phyloP scores from a whole-genome alignment of 2,888 invertebrate genomes.

The Macaria notata region DNA sequence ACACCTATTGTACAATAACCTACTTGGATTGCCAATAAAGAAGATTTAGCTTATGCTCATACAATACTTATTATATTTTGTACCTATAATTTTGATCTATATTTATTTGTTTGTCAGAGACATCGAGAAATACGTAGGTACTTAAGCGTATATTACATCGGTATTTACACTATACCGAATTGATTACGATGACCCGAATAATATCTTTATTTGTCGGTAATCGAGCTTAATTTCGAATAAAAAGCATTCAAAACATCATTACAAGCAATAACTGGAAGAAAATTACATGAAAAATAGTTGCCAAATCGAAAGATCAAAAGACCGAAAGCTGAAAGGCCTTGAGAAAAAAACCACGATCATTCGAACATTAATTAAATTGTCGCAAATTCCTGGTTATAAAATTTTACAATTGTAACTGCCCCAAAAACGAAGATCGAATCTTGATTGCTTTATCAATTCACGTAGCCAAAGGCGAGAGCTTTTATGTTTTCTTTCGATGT shows the following conservation, averaged over 20 bases:
- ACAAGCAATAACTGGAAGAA: conserved; percentile 49
- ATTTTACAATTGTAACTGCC: conserved; percentile 55
- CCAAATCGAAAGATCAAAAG: conserved; percentile 27
- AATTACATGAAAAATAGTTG: conserved; percentile 46
- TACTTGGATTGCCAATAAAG: background rate
- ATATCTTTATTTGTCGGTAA: conserved; percentile 8
- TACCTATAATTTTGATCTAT: too few relatives aligned
- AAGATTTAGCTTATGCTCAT: too few relatives aligned
- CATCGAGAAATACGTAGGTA: too few relatives aligned
- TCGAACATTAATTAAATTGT: conserved; percentile 48
- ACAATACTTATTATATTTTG: too few relatives aligned
- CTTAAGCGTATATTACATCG: too few relatives aligned
- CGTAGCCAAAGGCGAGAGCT: conserved; percentile 20
- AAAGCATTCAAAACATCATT: conserved; percentile 44
- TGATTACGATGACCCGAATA: background rate
- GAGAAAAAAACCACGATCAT: background rate
- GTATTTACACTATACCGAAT: too few relatives aligned
- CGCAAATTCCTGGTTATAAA: conserved; percentile 70
- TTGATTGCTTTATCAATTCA: conserved; percentile 40
- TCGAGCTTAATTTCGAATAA: conserved; percentile 3
- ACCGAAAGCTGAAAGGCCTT: conserved; percentile 40
- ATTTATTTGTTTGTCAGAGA: too few relatives aligned
- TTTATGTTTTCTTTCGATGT: conserved; percentile 25
- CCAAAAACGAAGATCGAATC: conserved; percentile 29
- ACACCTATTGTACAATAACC: background rate